Evolutionary conservation across 2,888 invertebrate species (phyloP), one percentile per base, ranked within the genome.

Genomic region (Nymphalis c-album): DNA sequence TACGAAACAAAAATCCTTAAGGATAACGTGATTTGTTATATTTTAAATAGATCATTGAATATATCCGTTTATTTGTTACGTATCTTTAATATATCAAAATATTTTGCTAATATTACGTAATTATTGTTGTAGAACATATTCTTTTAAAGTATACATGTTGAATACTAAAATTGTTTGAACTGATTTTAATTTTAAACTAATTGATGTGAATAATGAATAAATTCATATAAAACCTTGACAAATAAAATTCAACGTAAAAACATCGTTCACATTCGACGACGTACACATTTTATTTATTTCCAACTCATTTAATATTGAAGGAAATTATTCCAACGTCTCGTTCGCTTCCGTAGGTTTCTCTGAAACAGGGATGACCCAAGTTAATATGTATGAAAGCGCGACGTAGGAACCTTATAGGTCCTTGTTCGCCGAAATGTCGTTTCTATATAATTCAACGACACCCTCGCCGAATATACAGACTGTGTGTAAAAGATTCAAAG

Each of bases 401-500:
- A 40, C 53, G 70, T 57, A 64, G 63, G 64, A 55, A 67, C 66
- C 64, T 67, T 63, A 57, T 64, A 57, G 75, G 75, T 77, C 76
- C 77, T 74, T 77, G 79, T 78, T 75, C 80, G 79, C 78, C 80
- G 78, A 80, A 81, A 82, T 84, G 81, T 79, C 81, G 79, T 77
- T 73, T 82, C 84, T 89, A 86, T 87, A 90, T 90, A 90, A 91
- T 90, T 88, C 88, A 89, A 86, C 87, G 87, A 90, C 90, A 83
- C 84, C 87, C 82, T 80, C 82, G 80, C 78, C 83, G 84, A 83
- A 86, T 86, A 87, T 88, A 86, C 85, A 85, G 83, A 81, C 82
- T 81, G 81, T 79, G 74, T 70, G 75, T 87, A 83, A 88, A 89
- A 87, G 85, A 91, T 90, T 90, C 89, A 88, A 70, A 73, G 73